Percentiles rank a stretch among this genome's conserved stretches.
Evolutionary conservation across 1,140 invertebrate genomes (phyloP).

Genomic region (Branchinecta lindahli): DNA sequence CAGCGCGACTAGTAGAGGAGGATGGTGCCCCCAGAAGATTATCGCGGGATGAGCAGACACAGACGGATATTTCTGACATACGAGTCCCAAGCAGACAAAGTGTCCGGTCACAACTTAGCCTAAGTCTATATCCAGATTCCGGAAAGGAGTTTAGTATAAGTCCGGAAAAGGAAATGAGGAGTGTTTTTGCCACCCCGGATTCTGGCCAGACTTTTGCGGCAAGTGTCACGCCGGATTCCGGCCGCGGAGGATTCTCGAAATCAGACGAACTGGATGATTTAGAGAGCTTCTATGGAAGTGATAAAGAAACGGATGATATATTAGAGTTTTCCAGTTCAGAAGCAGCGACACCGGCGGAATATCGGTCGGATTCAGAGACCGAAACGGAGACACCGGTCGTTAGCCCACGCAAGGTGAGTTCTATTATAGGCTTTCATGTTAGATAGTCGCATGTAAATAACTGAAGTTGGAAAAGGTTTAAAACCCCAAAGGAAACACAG

Average conservation of each 20-base stretch:
- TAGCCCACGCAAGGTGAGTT: not conserved
- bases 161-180: not conserved
- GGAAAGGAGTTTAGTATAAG: not conserved
- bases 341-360: not conserved
- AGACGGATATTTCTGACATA: slow-evolving; percentile 19
- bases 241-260: not conserved
- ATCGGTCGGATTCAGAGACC: not conserved
- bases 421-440: too few species aligned
- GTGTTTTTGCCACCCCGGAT: slow-evolving; percentile 6
- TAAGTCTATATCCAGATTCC: not conserved
- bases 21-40: slow-evolving; percentile 9
- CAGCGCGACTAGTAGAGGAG: not conserved
- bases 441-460: too few species aligned
- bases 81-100: slow-evolving; percentile 10
- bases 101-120: not conserved
- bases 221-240: slow-evolving; percentile 11
- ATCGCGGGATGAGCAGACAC: slow-evolving; percentile 19
- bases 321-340: slow-evolving; percentile 42
- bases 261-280: slow-evolving; percentile 28
- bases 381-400: not conserved
- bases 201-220: not conserved
- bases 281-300: slow-evolving; percentile 45
- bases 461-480: too few species aligned
- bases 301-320: slow-evolving; percentile 46
- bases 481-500: too few species aligned